Base-by-base conservation (phyloP, 2,888 invertebrate genomes). In the Lymantria monacha region DNA sequence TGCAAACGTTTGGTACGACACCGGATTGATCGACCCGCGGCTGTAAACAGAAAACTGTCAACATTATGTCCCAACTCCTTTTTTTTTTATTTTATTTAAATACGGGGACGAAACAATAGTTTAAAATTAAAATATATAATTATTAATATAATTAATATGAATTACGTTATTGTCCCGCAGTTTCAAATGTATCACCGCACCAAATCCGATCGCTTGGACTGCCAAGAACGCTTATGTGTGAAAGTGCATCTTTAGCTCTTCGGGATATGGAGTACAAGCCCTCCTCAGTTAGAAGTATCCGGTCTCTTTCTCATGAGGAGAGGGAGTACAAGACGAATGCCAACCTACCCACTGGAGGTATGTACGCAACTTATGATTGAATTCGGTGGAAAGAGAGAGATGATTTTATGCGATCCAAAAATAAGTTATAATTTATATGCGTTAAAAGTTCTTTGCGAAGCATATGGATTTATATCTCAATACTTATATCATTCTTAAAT, bases 161-260 rank as follows among this genome's bases (percentile, higher is more conserved):
- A 38, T 38, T n/a, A 12, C n/a, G 7, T 10, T n/a, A 3, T 9
- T 44, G n/a, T 57, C 43, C 47, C 44, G 53, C 69, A 93, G 93
- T 92, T 87, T 92, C 93, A 55, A 91, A 93, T 78, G 84, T 73
- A 76, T 90, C 80, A 89, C 93, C 83, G n/a, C 89, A 89, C 93
- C 95, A 95, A 76, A 95, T 95, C 74, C 92, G 96, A 59, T 94
- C 95, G 45, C 91, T 96, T 67, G 95, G 95, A 33, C 88, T 96
- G 72, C 96, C 95, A 75, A 93, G 96, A 65, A 94, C 96, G 48
- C 79, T 85, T 58, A 77, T 89, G 37, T 76, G 76, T 50, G 77
- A 85, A 93, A 94, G 87, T 82, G 95, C 82, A 85, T 94, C 85
- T 9, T 69, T 89, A 51, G 76, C 84, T 1, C 74, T 89, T 2